Base-by-base conservation (phyloP, 2,888 invertebrate species). In the Mimas tiliae region DNA sequence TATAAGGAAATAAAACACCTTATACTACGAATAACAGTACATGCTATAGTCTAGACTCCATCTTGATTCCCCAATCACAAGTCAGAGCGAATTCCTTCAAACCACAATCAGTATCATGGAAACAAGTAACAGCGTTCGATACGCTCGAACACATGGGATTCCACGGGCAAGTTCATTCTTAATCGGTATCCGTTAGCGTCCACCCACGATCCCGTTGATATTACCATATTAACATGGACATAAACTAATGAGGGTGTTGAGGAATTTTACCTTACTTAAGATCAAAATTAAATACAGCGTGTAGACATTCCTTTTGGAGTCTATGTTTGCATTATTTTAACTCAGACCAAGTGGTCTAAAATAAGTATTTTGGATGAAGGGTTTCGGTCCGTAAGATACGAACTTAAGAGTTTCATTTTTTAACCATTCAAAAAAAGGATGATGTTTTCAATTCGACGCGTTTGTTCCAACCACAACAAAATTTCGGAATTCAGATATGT, bases 121-220 rank as follows among this genome's bases (percentile, higher is more conserved):
- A 50, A 50, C 50, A 50, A 50, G 50, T 55, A 86, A 87, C 85
- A 86, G 85, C 88, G 88, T 86, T 91, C 83, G 82, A 84, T 86
- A 80, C 81, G 80, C 81, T 86, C 85, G 85, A 27, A 4, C 27
- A 3, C 27, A 27, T 14, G 45, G 84, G 77, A 87, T 86, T 85
- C 85, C 82, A 83, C 82, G 75, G 83, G 79, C 82, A 84, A 83
- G 82, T 82, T 82, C 80, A 78, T 80, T 58, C 76, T 75, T 72
- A 88, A 87, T 88, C 87, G 85, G 87, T 88, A 87, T 87, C 84
- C 84, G 85, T 85, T 38, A 55, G 63, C 62, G 63, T 66, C 66
- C 53, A 53, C 66, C 66, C 50, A 66, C 53, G 47, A 42, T 63
- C 52, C 34, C 48, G 63, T 51, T 51, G 19, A 19, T 42, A 58